phyloP scores from a whole-genome alignment of 2,113 vertebrate species.

The Butastur rufipennis region DNA sequence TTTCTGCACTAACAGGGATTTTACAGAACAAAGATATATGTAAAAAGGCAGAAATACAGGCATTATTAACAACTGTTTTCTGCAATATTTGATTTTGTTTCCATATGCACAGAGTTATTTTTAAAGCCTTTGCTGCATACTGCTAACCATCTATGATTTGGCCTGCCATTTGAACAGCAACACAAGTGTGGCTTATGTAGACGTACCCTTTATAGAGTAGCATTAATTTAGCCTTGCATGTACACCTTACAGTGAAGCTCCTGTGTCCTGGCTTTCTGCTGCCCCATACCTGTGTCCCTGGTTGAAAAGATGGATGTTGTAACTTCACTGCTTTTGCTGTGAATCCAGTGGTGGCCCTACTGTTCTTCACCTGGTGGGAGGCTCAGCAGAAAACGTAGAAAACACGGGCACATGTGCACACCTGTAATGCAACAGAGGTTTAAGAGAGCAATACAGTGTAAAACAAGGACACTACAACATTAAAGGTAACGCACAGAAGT shows the following conservation, averaged over 20 bases:
- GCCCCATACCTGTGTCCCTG: background rate
- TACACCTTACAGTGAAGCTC: background rate
- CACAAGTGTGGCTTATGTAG: background rate
- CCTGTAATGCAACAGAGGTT: background rate
- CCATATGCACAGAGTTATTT: background rate
- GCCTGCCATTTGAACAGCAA: background rate
- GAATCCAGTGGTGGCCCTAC: background rate
- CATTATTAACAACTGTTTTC: background rate
- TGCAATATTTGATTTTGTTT: background rate
- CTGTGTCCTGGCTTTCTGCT: background rate
- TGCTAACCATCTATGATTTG: background rate
- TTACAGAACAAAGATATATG: background rate
- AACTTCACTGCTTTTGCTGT: background rate
- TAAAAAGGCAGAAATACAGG: background rate
- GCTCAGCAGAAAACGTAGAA: background rate
- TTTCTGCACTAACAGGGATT: background rate
- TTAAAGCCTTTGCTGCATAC: background rate
- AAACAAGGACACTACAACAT: background rate
- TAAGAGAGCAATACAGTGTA: background rate
- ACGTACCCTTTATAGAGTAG: background rate
- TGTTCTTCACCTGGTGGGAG: background rate
- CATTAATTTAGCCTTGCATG: background rate
- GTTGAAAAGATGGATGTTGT: background rate
- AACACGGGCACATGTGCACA: fast-evolving
- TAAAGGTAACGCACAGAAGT: background rate